phyloP scores from a whole-genome alignment of 2,113 vertebrate species.

The Microtus montanus region DNA sequence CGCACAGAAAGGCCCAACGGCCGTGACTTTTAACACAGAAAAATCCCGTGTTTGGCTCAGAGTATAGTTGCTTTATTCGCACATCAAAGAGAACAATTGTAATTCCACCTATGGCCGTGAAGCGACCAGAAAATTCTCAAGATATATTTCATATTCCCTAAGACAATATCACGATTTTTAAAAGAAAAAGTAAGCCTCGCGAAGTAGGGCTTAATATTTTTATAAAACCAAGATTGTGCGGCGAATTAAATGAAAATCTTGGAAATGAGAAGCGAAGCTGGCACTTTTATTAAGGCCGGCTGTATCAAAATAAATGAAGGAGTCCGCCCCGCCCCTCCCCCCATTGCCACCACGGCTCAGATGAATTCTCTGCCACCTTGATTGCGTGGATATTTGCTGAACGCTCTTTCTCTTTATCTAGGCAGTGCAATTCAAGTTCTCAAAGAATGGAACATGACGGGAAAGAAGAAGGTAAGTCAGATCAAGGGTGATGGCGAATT shows the following conservation, averaged over 20 bases:
- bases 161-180: conserved; percentile 59
- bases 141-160: conserved; percentile 63
- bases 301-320: conserved; percentile 72
- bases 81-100: conserved; percentile 60
- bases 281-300: conserved; percentile 74
- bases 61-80: conserved; percentile 54
- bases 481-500: conserved; percentile 51
- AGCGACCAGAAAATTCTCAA: conserved; percentile 59
- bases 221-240: conserved; percentile 71
- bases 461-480: conserved; percentile 91
- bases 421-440: conserved; percentile 87
- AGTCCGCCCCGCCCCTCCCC: not conserved
- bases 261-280: conserved; percentile 68
- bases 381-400: conserved; percentile 67
- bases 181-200: conserved; percentile 38
- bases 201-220: conserved; percentile 66
- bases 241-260: conserved; percentile 76
- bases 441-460: conserved; percentile 89
- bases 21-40: conserved; percentile 35
- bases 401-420: conserved; percentile 80
- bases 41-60: conserved; percentile 39
- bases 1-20: not conserved
- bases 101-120: conserved; percentile 56
- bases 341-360: not conserved
- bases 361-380: conserved; percentile 54